These are phyloP conservation scores for Gnathonemus longibarbis DNA, from an alignment of 2,113 vertebrate species.

Conservation along the genomic window DNA sequence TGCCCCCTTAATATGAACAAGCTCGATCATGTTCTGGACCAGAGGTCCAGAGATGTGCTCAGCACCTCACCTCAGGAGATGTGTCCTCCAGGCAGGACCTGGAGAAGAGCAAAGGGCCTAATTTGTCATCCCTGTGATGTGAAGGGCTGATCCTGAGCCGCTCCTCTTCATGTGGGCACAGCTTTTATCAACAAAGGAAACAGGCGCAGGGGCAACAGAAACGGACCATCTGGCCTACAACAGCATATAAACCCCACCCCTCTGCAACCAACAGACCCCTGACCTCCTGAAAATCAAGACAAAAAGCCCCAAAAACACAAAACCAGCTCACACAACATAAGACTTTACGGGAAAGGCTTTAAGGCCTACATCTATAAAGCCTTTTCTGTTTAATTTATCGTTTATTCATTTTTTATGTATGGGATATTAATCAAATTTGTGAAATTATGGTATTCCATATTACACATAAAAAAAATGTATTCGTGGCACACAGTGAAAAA, in stretches of 20 bases:
- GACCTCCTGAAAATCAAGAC: neutral
- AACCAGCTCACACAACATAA: neutral
- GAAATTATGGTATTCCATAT: neutral
- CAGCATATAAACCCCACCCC: neutral
- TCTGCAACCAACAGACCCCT: neutral
- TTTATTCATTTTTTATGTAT: neutral
- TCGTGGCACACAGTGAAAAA: neutral
- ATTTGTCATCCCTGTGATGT: neutral
- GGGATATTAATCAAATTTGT: neutral
- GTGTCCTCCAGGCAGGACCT: neutral
- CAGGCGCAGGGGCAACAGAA: neutral
- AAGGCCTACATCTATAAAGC: neutral
- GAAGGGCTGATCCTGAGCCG: neutral
- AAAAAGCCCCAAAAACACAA: neutral
- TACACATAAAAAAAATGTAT: neutral
- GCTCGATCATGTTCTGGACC: neutral
- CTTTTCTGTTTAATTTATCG: neutral
- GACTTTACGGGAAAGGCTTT: neutral
- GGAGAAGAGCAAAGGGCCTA: neutral
- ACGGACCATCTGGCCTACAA: neutral
- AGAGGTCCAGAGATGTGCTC: neutral
- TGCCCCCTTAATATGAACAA: neutral
- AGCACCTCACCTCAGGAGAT: neutral
- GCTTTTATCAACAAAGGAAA: neutral
- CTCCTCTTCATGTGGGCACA: neutral